A percentile compares a stretch with the other conserved stretches of the same genome.
Evolutionary conservation across 2,113 vertebrate genomes (phyloP).

Genomic region (Heliornis fulica): DNA sequence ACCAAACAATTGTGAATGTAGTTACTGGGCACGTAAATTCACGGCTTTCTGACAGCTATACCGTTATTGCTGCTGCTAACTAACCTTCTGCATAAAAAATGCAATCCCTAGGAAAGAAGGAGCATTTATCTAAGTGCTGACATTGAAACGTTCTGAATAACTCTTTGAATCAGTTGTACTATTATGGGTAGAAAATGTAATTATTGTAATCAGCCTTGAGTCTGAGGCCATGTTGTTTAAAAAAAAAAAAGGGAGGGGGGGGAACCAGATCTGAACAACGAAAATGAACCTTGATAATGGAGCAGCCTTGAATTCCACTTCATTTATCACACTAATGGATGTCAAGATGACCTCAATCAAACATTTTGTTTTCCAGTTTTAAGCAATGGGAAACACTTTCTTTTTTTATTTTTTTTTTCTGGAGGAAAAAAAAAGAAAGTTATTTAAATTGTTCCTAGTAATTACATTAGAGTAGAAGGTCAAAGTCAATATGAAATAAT

Average conservation of each 20-base stretch:
- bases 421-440: constrained; percentile 74
- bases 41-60: constrained; percentile 58
- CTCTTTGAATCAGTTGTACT: constrained; percentile 69
- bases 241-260: not conserved
- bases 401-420: not conserved
- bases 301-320: constrained; percentile 80
- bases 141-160: constrained; percentile 74
- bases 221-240: constrained; percentile 64
- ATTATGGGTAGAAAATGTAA: constrained; percentile 75
- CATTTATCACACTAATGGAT: constrained; percentile 83
- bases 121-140: constrained; percentile 72
- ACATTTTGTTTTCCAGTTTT: constrained; percentile 80
- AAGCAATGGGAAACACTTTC: constrained; percentile 64
- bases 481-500: constrained; percentile 66
- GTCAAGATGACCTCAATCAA: constrained; percentile 88
- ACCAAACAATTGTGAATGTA: constrained; percentile 67
- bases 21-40: constrained; percentile 62
- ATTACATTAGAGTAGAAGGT: constrained; percentile 84
- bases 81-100: constrained; percentile 67
- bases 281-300: constrained; percentile 77
- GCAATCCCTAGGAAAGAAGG: constrained; percentile 65
- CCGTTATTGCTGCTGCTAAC: constrained; percentile 56
- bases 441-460: constrained; percentile 84
- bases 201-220: constrained; percentile 78
- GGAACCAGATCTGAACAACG: constrained; percentile 68